phyloP scores from a whole-genome alignment of 2,113 vertebrate species.

The Albula goreensis region DNA sequence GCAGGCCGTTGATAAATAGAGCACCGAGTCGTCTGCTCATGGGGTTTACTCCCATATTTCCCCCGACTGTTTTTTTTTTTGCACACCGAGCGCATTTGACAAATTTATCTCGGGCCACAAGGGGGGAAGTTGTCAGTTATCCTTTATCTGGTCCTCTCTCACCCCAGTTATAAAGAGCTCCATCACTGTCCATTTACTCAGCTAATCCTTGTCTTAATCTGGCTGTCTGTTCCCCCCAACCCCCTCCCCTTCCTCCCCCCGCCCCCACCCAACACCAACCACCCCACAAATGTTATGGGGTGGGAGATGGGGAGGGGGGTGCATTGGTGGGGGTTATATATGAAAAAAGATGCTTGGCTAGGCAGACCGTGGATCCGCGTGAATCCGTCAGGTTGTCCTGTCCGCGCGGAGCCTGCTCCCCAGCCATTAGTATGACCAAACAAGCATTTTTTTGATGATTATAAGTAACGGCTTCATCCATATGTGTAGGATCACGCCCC shows the following conservation, averaged over 20 bases:
- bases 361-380: constrained; percentile 64
- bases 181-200: constrained; percentile 61
- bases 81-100: constrained; percentile 60
- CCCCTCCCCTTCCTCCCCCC: too few species aligned
- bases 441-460: constrained; percentile 72
- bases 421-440: constrained; percentile 69
- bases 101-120: constrained; percentile 22
- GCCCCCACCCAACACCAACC: too few species aligned
- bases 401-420: constrained; percentile 65
- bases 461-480: constrained; percentile 71
- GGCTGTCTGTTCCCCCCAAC: constrained; percentile 52
- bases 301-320: too few species aligned
- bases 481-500: constrained; percentile 61
- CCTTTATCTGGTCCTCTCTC: constrained; percentile 60
- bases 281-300: constrained; percentile 9
- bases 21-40: too few species aligned
- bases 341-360: constrained; percentile 61
- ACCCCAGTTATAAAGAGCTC: constrained; percentile 59
- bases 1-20: constrained; percentile 10
- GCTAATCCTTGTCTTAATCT: constrained; percentile 63
- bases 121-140: constrained; percentile 55
- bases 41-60: constrained; percentile 20
- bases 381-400: constrained; percentile 63
- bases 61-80: constrained; percentile 43
- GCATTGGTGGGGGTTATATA: constrained; percentile 1